Evolutionary conservation across 1,140 invertebrate species (phyloP).

Genomic region (Plectrocnemia conspersa): DNA sequence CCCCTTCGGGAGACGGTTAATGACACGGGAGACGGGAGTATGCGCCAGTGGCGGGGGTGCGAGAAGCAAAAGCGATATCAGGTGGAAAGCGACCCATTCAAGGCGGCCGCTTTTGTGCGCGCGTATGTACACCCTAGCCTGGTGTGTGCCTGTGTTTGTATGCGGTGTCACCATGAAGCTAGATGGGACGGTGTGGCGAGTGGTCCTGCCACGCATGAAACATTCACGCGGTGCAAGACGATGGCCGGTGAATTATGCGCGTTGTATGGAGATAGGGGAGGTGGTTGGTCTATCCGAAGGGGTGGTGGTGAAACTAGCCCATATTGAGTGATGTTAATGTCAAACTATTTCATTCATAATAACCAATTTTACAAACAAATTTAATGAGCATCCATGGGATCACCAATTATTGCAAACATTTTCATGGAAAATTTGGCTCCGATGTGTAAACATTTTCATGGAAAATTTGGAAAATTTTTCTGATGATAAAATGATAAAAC

Average conservation of each 20-base stretch:
- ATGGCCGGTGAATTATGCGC: not conserved
- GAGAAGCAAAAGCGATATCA: not conserved
- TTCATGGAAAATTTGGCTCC: too few species aligned
- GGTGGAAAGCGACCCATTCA: conserved; percentile 3
- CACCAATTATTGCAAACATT: too few species aligned
- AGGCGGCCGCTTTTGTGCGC: conserved; percentile 6
- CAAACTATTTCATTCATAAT: too few species aligned
- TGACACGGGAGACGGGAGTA: conserved; percentile 15
- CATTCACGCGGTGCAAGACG: not conserved
- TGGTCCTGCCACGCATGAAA: not conserved
- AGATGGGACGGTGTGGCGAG: conserved; percentile 4
- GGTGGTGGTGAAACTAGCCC: too few species aligned
- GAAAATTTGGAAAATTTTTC: too few species aligned
- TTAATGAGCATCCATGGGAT: too few species aligned
- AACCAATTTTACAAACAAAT: too few species aligned
- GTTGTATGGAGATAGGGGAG: not conserved
- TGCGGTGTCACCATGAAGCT: conserved; percentile 6
- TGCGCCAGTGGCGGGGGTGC: not conserved
- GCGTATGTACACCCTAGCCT: too few species aligned
- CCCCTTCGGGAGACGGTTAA: conserved; percentile 11
- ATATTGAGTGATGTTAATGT: too few species aligned
- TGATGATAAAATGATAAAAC: too few species aligned
- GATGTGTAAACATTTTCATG: too few species aligned
- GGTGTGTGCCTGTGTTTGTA: too few species aligned
- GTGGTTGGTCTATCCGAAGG: conserved; percentile 1